Evolutionary conservation across 2,888 invertebrate species (phyloP).

Genomic region (Syrphus vitripennis): DNA sequence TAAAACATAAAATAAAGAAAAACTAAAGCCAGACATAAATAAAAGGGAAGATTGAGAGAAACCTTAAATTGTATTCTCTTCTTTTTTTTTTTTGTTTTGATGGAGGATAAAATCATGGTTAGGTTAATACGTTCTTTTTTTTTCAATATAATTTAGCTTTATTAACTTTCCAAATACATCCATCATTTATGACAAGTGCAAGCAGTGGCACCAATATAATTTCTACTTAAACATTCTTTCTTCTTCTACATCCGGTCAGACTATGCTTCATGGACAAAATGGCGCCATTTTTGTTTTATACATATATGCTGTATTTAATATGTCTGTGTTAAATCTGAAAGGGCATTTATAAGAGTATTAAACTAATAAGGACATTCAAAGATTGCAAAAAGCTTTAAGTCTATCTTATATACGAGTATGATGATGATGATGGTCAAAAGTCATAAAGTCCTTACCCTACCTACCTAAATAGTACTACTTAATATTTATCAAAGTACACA

Average conservation of each 20-base stretch:
- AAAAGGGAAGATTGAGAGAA: not conserved
- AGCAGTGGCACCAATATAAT: slow-evolving; percentile 38
- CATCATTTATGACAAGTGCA: slow-evolving; percentile 68
- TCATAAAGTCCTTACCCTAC: not conserved
- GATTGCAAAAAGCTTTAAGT: not conserved
- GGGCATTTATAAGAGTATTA: not conserved
- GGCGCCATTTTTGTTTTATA: slow-evolving; percentile 11
- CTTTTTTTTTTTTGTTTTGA: too few species aligned
- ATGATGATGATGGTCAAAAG: not conserved
- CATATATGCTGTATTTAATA: not conserved
- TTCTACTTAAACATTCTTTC: not conserved
- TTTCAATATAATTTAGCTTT: slow-evolving; percentile 59
- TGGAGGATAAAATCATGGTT: slow-evolving; percentile 22
- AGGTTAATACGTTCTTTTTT: slow-evolving; percentile 38
- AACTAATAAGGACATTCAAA: not conserved
- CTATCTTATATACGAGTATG: too few species aligned
- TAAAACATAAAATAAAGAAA: not conserved
- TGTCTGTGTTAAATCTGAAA: not conserved
- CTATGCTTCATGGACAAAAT: not conserved
- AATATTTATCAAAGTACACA: slow-evolving; percentile 1
- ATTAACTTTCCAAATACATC: slow-evolving; percentile 65
- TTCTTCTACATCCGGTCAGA: not conserved
- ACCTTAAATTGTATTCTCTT: slow-evolving; percentile 15
- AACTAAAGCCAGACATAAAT: slow-evolving; percentile 15
- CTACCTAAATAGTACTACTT: not conserved